phyloP scores from a whole-genome alignment of 2,113 vertebrate species.

The Thunnus thynnus region DNA sequence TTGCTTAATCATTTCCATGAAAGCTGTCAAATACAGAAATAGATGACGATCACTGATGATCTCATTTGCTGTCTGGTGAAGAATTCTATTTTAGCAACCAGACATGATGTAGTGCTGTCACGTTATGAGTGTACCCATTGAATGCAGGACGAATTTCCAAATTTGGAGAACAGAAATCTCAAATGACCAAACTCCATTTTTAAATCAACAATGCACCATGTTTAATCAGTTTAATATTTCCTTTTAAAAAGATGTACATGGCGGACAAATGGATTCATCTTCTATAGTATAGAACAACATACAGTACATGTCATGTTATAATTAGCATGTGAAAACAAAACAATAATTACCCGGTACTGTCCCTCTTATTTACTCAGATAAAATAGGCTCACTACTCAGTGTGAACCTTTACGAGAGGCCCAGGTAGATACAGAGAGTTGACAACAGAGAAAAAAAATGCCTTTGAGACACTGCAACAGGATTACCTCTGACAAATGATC shows the following conservation, averaged over 20 bases:
- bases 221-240: conserved; percentile 81
- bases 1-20: conserved; percentile 45
- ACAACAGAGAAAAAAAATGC: not conserved
- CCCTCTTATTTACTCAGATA: conserved; percentile 52
- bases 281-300: conserved; percentile 74
- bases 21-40: conserved; percentile 46
- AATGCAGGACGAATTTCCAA: not conserved
- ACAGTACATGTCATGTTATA: conserved; percentile 78
- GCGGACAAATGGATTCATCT: conserved; percentile 57
- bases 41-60: conserved; percentile 36
- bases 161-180: not conserved
- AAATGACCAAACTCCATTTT: not conserved
- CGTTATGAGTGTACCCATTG: not conserved
- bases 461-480: conserved; percentile 24
- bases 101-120: not conserved
- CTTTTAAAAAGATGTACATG: conserved; percentile 80
- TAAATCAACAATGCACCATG: conserved; percentile 71
- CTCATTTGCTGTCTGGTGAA: conserved; percentile 4
- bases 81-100: not conserved
- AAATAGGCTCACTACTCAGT: conserved; percentile 51
- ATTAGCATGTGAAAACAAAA: conserved; percentile 73
- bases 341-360: conserved; percentile 53
- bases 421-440: conserved; percentile 28
- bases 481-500: not conserved
- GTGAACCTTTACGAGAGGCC: conserved; percentile 46